These are phyloP conservation scores for Gouania willdenowi DNA, from an alignment of 2,797 vertebrate species.

Conservation along the genomic window DNA sequence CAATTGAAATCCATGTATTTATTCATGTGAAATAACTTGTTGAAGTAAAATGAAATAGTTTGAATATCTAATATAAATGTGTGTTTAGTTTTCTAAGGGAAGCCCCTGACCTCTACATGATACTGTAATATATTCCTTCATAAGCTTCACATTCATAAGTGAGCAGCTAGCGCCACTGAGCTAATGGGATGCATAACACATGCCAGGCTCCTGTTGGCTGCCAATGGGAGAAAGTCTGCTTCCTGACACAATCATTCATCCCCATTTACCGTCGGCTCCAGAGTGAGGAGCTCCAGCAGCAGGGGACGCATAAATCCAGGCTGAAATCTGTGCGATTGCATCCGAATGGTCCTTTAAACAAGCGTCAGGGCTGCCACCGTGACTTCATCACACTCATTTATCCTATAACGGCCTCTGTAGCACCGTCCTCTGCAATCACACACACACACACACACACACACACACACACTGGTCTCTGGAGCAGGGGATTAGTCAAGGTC, in stretches of 20 bases:
- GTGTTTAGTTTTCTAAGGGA: background rate
- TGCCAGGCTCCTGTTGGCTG: conserved; percentile 15
- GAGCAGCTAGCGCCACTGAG: conserved; percentile 32
- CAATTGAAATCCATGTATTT: no score
- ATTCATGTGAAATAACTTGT: background rate
- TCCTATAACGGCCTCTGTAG: conserved; percentile 33
- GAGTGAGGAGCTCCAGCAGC: conserved; percentile 32
- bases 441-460: background rate
- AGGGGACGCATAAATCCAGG: conserved; percentile 62
- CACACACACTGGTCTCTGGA: background rate
- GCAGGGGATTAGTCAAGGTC: conserved; percentile 42
- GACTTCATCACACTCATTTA: conserved; percentile 43
- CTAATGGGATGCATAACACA: conserved; percentile 50
- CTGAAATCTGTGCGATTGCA: conserved; percentile 67
- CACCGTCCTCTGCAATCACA: conserved; percentile 48
- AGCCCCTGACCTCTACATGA: conserved; percentile 13
- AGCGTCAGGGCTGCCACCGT: conserved; percentile 48
- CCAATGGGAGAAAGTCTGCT: conserved; percentile 16
- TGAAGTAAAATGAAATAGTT: background rate
- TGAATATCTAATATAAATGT: no score
- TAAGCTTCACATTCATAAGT: conserved; percentile 31
- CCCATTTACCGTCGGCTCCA: conserved; percentile 50
- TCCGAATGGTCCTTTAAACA: conserved; percentile 74
- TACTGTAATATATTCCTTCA: conserved; percentile 42
- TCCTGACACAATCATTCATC: conserved; percentile 58